These are phyloP conservation scores for Drosophila asahinai DNA, from an alignment of 1,140 invertebrate genomes.

Conservation along the genomic window DNA sequence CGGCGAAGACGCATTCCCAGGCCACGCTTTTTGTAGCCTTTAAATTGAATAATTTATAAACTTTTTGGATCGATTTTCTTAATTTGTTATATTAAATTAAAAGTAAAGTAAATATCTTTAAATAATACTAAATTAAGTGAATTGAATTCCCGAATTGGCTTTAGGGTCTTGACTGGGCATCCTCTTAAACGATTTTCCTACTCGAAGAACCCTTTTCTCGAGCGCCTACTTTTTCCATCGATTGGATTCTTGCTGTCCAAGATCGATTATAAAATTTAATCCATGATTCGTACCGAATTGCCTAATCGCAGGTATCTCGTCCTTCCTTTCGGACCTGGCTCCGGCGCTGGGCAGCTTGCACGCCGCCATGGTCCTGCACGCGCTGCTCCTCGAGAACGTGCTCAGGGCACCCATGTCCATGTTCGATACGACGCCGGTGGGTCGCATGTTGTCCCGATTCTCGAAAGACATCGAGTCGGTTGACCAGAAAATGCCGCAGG, in stretches of 20 bases:
- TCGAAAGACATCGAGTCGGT: slow-evolving; percentile 92
- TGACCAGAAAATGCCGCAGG: slow-evolving; percentile 90
- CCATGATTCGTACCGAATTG: slow-evolving; percentile 43
- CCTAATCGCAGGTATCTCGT: slow-evolving; percentile 86
- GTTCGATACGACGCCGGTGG: slow-evolving; percentile 95
- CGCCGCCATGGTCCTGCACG: slow-evolving; percentile 91
- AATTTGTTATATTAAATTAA: background rate
- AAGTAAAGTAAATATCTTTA: no score
- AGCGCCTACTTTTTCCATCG: slow-evolving; percentile 5
- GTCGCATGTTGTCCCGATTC: slow-evolving; percentile 94
- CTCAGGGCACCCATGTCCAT: slow-evolving; percentile 91
- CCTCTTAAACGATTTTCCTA: slow-evolving; percentile 17
- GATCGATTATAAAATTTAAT: slow-evolving; percentile 24
- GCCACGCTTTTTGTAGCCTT: no score
- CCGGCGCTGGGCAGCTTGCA: slow-evolving; percentile 90
- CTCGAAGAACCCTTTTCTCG: slow-evolving; percentile 25
- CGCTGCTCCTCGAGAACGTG: slow-evolving; percentile 90
- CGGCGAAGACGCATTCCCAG: no score
- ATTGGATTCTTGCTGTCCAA: background rate
- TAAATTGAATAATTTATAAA: no score
- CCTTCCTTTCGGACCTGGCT: slow-evolving; percentile 89
- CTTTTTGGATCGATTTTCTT: background rate
- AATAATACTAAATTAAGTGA: no score
- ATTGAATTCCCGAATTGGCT: background rate
- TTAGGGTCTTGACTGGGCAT: slow-evolving; percentile 13